Base-by-base conservation (phyloP, 1,140 invertebrate genomes). In the Mycetomoellerius zeteki region DNA sequence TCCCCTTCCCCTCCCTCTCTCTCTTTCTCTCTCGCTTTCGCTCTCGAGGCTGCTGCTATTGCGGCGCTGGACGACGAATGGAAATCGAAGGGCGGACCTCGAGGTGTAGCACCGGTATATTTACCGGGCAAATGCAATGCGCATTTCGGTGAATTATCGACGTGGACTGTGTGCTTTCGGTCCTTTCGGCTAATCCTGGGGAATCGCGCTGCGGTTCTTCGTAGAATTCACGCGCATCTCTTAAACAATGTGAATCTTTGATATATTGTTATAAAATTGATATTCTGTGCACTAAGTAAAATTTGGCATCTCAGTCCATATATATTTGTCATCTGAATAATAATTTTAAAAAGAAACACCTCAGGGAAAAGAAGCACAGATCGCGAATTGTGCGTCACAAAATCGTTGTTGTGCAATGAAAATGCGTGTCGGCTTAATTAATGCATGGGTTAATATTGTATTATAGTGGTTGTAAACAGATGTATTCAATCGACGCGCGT, bases 121-220 rank as follows among this genome's bases (percentile, higher is more conserved):
- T 84, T 84, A 84, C 37, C 80, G 37, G 69, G 54, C 69, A 73
- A 84, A 84, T 84, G 69, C 69, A 84, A 71, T 60, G 80, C 69
- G 80, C 80, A 84, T 84, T 84, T 84, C 54, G 69, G 54, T 84
- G 80, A 84, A 84, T 84, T 84, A 84, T 84, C 54, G 80, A 84
- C 54, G 54, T 30, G 69, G 14, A 84, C 69, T 19, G 21, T 19
- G 21, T 52, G 37, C 56, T n/a, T 24, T 56, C 77, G 60, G 37
- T 43, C 37, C 8, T 10, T 43, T 43, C 37, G 8, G 27, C 50
- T 80, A 80, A 80, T 67, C 47, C 62, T 80, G 21, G n/a, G 5
- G 14, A 47, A 80, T 8, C 50, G 27, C 27, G 21, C 14, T 24
- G 21, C 21, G 1, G 65, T 43, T 47, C 43, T 69, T 50, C 37